phyloP scores from a whole-genome alignment of 1,140 invertebrate genomes.

The Bombus superbus region DNA sequence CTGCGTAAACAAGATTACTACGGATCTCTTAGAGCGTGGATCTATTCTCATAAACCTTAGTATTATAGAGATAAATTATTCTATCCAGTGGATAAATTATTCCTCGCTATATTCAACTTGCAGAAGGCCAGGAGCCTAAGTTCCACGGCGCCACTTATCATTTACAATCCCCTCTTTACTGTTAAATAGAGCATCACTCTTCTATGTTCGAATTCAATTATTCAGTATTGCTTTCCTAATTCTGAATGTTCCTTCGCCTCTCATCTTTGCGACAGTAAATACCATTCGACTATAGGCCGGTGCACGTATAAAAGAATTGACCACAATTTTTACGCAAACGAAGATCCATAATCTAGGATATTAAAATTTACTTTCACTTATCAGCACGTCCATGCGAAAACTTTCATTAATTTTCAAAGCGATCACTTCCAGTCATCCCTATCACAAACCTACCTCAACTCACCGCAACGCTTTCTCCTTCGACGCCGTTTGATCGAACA shows the following conservation, averaged over 20 bases:
- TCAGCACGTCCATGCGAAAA: not conserved
- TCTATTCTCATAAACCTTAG: not conserved
- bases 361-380: no score
- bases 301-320: not conserved
- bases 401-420: not conserved
- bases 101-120: no score
- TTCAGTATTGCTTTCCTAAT: not conserved
- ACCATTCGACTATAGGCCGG: not conserved
- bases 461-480: not conserved
- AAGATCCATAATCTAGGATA: no score
- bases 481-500: not conserved
- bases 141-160: not conserved
- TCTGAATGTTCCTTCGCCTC: not conserved
- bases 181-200: not conserved
- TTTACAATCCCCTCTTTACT: not conserved
- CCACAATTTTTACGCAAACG: not conserved
- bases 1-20: not conserved
- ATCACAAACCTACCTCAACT: not conserved
- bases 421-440: no score
- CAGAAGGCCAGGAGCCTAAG: no score
- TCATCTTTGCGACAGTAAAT: not conserved
- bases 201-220: not conserved
- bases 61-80: not conserved
- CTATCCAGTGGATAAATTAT: not conserved
- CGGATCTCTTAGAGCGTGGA: not conserved